phyloP scores from a whole-genome alignment of 1,140 invertebrate species.

The Acromyrmex heyeri region DNA sequence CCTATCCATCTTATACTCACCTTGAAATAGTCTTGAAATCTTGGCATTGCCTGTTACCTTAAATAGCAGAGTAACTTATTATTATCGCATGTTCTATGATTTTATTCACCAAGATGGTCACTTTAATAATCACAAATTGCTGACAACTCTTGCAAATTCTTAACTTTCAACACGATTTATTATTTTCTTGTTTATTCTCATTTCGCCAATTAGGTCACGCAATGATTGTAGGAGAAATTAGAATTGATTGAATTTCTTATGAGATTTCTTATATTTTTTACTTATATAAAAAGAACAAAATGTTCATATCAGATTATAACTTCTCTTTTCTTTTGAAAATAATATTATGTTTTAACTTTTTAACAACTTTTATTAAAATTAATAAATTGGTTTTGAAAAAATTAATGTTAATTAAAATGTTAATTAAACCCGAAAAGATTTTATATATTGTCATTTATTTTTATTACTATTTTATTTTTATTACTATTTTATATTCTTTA shows the following conservation, averaged over 20 bases:
- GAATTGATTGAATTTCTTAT: neutral
- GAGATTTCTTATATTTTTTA: slow-evolving; percentile 19
- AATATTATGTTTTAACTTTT: neutral
- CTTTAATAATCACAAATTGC: slow-evolving; percentile 11
- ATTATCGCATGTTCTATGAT: neutral
- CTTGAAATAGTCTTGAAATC: slow-evolving; percentile 37
- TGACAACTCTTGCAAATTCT: slow-evolving; percentile 3
- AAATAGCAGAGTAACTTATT: slow-evolving; percentile 22
- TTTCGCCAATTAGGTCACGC: slow-evolving; percentile 1
- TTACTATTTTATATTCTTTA: neutral
- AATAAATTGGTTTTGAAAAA: neutral
- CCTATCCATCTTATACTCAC: slow-evolving; percentile 8
- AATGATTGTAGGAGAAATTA: slow-evolving; percentile 31
- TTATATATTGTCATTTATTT: neutral
- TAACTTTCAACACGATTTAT: slow-evolving; percentile 7
- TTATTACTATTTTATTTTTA: too few relatives aligned
- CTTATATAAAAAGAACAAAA: neutral
- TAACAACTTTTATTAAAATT: neutral
- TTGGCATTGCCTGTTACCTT: neutral
- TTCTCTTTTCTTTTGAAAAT: neutral
- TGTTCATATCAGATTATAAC: neutral
- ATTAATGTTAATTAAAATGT: neutral
- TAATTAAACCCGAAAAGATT: neutral
- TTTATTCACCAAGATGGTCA: slow-evolving; percentile 9
- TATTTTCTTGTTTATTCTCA: neutral